Evolutionary conservation across 2,888 invertebrate species (phyloP), one percentile per base, ranked within the genome.

Genomic region (Polyommatus iphigenia): DNA sequence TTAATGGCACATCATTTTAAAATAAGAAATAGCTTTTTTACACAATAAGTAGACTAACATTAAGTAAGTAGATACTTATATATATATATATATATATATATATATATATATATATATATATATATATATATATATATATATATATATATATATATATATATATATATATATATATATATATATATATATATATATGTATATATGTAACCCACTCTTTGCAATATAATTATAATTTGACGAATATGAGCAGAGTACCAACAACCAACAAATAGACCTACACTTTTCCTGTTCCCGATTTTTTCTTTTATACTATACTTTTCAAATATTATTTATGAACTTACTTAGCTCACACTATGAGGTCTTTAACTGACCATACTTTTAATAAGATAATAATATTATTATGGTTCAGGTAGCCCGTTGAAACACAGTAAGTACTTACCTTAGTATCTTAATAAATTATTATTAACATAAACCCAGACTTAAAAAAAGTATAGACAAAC

Each of bases 1-100:
- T 72, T 36, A 72, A 72, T 72, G 72, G 72, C 72, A 72, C 72
- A 72, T 72, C 36, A 72, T 20, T 72, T 72, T 6, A 32, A 67
- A 29, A 32, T 32, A 18, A 29, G 6, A 29, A 32, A 67, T 13
- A 67, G 6, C 5, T 15, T 67, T 29, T 32, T 29, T 29, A 62
- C 15, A 29, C 13, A 67, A 67, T 32, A 29, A 20, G 24, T 62
- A 24, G 13, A 24, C 24, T 24, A 24, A 62, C 24, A 13, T 24
- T 29, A 62, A 59, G 20, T 41, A 41, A 1, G 0, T 67, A 67
- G 24, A 3, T 67, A 67, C 67, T 29, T 41, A 41, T 24, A 24
- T 24, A 24, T 24, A 2, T 24, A 24, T 1, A 2, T 24, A 24
- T 41, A 8, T 67, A 15, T 29, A n/a, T 24, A 24, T 24, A 24